Conservation (phyloP, 2,797 vertebrate genomes). For the Micromesistius poutassou region DNA sequence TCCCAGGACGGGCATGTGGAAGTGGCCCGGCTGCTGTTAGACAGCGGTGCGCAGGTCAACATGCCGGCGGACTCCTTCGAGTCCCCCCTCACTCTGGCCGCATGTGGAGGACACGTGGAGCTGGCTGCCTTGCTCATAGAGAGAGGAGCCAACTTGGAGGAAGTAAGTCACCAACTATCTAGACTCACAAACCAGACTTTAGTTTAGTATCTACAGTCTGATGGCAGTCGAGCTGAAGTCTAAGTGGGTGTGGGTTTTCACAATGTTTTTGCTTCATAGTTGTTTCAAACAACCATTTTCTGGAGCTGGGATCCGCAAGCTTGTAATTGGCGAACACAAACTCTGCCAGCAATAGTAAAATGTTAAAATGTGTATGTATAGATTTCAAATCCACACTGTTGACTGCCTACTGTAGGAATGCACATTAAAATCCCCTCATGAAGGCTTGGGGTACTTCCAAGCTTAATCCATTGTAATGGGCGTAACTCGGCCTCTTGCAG, state of each 20-base stretch:
- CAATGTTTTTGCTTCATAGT: background rate
- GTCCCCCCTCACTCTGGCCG: constrained; percentile 93
- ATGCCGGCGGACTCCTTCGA: constrained; percentile 99
- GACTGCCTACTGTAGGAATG: background rate
- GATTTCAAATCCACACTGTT: background rate
- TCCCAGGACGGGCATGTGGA: constrained; percentile 97
- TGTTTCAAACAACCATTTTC: background rate
- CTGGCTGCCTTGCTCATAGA: constrained; percentile 94
- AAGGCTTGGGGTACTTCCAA: no score
- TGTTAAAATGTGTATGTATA: background rate
- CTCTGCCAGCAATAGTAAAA: background rate
- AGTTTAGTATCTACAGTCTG: background rate
- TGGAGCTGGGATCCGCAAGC: background rate
- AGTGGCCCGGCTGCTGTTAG: constrained; percentile 95
- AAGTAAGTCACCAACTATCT: constrained; percentile 56
- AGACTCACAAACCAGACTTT: background rate
- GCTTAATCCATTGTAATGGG: background rate
- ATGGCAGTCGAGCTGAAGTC: background rate
- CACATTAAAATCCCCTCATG: background rate
- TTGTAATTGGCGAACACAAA: background rate
- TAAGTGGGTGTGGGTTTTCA: background rate
- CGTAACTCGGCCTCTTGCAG: background rate
- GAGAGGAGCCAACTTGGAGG: constrained; percentile 96
- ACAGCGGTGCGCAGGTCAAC: constrained; percentile 98
- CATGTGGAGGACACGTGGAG: constrained; percentile 96